Conservation (phyloP, 1,140 invertebrate species). For the Pseudomyrmex pallidus region DNA sequence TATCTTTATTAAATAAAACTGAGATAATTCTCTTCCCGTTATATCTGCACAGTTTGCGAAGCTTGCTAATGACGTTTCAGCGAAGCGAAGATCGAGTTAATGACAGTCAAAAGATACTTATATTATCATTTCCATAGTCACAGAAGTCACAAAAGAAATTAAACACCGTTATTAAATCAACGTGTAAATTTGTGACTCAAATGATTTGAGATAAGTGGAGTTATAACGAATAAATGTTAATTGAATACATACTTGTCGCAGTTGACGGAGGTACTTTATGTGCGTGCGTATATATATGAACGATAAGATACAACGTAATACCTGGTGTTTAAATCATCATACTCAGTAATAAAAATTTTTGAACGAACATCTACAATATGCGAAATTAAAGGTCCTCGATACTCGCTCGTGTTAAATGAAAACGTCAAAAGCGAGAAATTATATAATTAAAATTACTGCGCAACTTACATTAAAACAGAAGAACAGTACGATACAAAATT, state of each 20-base stretch:
- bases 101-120: neutral
- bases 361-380: neutral
- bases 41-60: neutral
- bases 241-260: neutral
- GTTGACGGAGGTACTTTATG: neutral
- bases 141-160: neutral
- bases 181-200: neutral
- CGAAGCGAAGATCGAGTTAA: conserved; percentile 1
- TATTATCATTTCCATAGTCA: neutral
- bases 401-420: too few relatives aligned
- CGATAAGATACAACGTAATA: neutral
- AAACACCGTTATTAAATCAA: conserved; percentile 6
- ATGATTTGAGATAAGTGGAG: neutral
- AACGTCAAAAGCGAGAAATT: neutral
- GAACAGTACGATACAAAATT: too few relatives aligned
- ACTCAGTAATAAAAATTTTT: conserved; percentile 1
- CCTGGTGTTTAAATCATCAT: neutral
- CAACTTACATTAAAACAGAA: too few relatives aligned
- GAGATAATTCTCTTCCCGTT: neutral
- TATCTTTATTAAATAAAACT: neutral
- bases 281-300: too few relatives aligned
- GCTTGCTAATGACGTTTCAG: neutral
- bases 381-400: neutral
- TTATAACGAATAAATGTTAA: conserved; percentile 18
- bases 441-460: neutral